A percentile compares a stretch with the other conserved stretches of the same genome.
These are phyloP conservation scores for Drosophila paucipuncta DNA, from an alignment of 2,888 invertebrate genomes.

Conservation along the genomic window DNA sequence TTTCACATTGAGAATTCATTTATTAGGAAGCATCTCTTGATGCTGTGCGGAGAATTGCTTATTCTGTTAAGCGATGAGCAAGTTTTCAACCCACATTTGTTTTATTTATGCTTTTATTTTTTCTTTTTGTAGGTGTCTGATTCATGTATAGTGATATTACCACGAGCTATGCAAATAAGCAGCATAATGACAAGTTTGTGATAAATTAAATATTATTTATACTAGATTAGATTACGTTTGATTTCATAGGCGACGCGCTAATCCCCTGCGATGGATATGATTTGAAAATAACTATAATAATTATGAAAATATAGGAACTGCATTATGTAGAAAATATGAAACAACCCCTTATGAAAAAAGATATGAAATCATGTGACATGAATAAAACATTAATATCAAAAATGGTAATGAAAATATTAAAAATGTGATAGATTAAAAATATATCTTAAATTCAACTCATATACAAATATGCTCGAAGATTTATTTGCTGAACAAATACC, in stretches of 20 bases:
- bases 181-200: conserved; percentile 31
- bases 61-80: conserved; percentile 2
- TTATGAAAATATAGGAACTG: neutral
- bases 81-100: conserved; percentile 7
- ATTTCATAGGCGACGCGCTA: too few species aligned
- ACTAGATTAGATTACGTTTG: conserved; percentile 20
- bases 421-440: neutral
- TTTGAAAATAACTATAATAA: too few species aligned
- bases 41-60: neutral
- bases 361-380: neutral
- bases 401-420: neutral
- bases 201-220: conserved; percentile 32
- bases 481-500: neutral
- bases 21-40: neutral
- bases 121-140: conserved; percentile 27
- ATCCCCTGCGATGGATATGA: conserved; percentile 9
- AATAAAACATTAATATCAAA: neutral
- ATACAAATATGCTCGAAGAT: neutral
- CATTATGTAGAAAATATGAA: neutral
- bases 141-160: conserved; percentile 7
- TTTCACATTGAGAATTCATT: conserved; percentile 13
- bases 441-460: neutral
- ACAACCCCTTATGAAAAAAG: neutral
- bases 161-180: conserved; percentile 30
- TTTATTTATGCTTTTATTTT: conserved; percentile 1